Base-by-base conservation (phyloP, 2,888 invertebrate genomes). In the Diarsia dahlii region DNA sequence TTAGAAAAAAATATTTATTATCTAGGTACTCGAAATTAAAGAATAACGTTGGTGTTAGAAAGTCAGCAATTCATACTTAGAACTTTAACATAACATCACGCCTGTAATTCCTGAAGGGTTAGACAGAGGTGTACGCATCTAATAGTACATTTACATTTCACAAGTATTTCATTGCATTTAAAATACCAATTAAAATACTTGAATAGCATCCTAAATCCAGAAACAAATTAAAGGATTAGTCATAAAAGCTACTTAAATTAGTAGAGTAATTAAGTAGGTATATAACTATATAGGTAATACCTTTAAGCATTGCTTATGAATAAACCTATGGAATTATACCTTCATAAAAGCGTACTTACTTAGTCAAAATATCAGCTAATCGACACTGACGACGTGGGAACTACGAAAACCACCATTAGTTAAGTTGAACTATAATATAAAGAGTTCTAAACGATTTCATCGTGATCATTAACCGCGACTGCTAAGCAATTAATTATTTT, bases 11-110 rank as follows among this genome's bases (percentile, higher is more conserved):
- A 13, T 13, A 63, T 39, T 45, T 13, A 63, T 39, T 45, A 9
- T 9, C 28, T 63, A 63, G 34, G 54, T 63, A 80, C 76, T 79
- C 50, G 74, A 70, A 80, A 76, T 79, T 54, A 73, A 70, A 28
- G n/a, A 76, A 62, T n/a, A 80, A 70, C 88, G 88, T 88, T 86
- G 88, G 34, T n/a, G 28, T 82, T 88, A 65, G 86, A 86, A 86
- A 86, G 84, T 56, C 34, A 60, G 68, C 54, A 52, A 13, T 34
- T n/a, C 0, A 62, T 56, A 62, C 23, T 34, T 54, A 50, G 34
- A 69, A 80, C 15, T 39, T 4, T 28, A 28, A 28, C 28, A 28
- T 28, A 28, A 28, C 28, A 28, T 28, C 28, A 28, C 28, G 28
- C 28, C 28, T 2, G 28, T 28, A 28, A 28, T 28, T 28, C n/a